Conservation (phyloP, 1,140 invertebrate genomes). For the roundworm (Caenorhabditis elegans) region DNA sequence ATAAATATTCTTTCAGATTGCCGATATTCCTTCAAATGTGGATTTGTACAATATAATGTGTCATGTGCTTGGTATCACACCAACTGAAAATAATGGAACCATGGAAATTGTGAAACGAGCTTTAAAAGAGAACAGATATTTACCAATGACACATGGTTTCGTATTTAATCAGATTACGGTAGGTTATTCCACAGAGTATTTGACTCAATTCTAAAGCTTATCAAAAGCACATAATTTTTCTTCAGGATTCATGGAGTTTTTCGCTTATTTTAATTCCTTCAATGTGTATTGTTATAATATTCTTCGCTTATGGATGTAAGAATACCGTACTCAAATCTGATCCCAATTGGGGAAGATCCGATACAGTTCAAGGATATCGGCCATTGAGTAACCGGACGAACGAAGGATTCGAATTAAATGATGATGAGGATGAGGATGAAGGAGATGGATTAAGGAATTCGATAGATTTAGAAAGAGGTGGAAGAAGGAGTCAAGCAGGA, state of each 20-base stretch:
- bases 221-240: background rate
- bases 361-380: slow-evolving; percentile 6
- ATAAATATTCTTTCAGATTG: background rate
- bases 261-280: slow-evolving; percentile 33
- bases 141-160: background rate
- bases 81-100: slow-evolving; percentile 35
- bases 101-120: slow-evolving; percentile 18
- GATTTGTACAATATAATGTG: slow-evolving; percentile 41
- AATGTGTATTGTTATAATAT: slow-evolving; percentile 19
- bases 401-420: slow-evolving; percentile 2
- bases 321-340: slow-evolving; percentile 14
- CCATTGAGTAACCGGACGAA: slow-evolving; percentile 9
- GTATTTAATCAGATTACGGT: slow-evolving; percentile 2
- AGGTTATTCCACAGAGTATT: too few relatives aligned
- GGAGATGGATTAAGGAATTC: background rate
- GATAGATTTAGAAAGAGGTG: background rate
- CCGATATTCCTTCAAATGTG: slow-evolving; percentile 39
- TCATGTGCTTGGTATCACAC: slow-evolving; percentile 13
- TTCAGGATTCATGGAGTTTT: slow-evolving; percentile 34
- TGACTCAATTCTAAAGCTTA: background rate
- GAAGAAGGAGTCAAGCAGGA: background rate
- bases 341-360: background rate
- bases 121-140: slow-evolving; percentile 14
- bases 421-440: slow-evolving; percentile 7
- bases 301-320: slow-evolving; percentile 30